Conservation (phyloP, 2,888 invertebrate species). For the Pardosa pseudoannulata region DNA sequence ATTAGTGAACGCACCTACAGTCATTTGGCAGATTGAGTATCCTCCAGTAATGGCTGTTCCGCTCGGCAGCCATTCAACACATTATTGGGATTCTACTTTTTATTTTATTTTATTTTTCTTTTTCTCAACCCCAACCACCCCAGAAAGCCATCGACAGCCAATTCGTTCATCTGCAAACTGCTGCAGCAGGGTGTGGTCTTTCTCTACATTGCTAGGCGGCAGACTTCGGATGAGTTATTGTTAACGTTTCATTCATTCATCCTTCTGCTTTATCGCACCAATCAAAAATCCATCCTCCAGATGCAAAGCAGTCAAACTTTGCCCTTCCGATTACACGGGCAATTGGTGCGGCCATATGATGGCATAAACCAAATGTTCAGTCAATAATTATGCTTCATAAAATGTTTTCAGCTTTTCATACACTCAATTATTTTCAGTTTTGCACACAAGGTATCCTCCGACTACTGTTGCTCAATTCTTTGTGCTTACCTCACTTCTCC, state of each 20-base stretch:
- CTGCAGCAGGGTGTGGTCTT: conserved; percentile 1
- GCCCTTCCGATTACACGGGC: too few relatives aligned
- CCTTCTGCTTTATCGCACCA: not conserved
- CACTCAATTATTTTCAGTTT: too few relatives aligned
- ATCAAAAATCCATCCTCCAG: not conserved
- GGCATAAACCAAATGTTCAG: too few relatives aligned
- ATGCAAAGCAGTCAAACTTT: not conserved
- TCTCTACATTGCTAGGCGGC: not conserved
- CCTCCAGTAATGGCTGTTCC: conserved; percentile 52
- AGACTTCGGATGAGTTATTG: not conserved
- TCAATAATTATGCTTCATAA: too few relatives aligned
- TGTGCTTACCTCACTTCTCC: too few relatives aligned
- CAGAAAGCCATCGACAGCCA: not conserved
- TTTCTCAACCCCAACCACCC: not conserved
- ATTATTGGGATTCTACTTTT: conserved; percentile 27
- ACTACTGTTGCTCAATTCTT: too few relatives aligned
- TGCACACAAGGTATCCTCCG: too few relatives aligned
- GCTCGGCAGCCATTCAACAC: conserved; percentile 45
- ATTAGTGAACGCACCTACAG: conserved; percentile 45
- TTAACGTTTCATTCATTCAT: not conserved
- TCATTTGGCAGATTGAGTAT: conserved; percentile 47
- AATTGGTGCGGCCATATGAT: too few relatives aligned
- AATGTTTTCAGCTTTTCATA: too few relatives aligned
- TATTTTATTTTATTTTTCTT: not conserved
- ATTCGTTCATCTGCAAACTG: not conserved